phyloP scores from a whole-genome alignment of 2,797 vertebrate species.

The Hylomyscus alleni region DNA sequence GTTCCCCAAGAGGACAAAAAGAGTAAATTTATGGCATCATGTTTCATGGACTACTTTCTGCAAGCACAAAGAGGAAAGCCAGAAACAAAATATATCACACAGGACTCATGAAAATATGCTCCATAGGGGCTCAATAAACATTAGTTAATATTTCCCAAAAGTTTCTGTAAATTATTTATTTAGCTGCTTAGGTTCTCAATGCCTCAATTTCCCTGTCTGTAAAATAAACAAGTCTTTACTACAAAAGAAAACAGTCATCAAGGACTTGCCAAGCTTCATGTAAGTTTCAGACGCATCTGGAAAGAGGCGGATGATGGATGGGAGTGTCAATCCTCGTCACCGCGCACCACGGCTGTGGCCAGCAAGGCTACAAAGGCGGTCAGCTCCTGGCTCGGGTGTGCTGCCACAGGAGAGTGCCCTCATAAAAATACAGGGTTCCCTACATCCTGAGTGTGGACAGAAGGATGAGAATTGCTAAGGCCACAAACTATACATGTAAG shows the following conservation, averaged over 20 bases:
- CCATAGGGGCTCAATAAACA: slow-evolving; percentile 10
- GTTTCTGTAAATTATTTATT: slow-evolving; percentile 70
- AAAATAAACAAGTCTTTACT: slow-evolving; percentile 79
- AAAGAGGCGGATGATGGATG: slow-evolving; percentile 63
- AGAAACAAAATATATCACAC: neutral
- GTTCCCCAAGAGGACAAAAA: slow-evolving; percentile 3
- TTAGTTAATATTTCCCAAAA: slow-evolving; percentile 68
- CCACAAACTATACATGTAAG: neutral
- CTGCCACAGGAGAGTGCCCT: neutral
- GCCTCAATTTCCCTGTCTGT: slow-evolving; percentile 73
- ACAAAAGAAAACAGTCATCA: slow-evolving; percentile 65
- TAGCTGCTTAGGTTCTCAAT: slow-evolving; percentile 35
- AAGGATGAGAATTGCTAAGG: slow-evolving; percentile 16
- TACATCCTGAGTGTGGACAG: neutral
- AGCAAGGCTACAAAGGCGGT: slow-evolving; percentile 18
- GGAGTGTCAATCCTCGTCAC: neutral
- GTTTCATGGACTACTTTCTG: neutral
- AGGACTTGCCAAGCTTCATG: slow-evolving; percentile 63
- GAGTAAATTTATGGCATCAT: neutral
- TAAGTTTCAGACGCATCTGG: slow-evolving; percentile 58
- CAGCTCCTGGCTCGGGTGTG: neutral
- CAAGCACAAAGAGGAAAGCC: neutral
- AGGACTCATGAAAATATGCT: neutral
- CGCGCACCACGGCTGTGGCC: neutral
- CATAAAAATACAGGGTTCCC: neutral